Base-by-base conservation (phyloP, 2,797 vertebrate species). In the Eulemur albifrons region DNA sequence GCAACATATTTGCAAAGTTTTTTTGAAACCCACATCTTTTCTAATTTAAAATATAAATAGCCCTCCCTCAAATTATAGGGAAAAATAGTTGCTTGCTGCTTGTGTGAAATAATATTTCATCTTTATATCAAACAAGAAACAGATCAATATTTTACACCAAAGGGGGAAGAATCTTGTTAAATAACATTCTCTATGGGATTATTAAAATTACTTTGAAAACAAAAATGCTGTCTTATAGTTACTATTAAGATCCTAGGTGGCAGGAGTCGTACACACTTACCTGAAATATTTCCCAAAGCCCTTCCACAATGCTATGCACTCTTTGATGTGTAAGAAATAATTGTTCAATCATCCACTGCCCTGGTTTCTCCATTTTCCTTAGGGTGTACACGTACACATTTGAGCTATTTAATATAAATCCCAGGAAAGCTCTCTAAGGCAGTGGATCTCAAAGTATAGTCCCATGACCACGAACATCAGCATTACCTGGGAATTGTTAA, bases 121-220 rank as follows among this genome's bases (percentile, higher is more conserved):
- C 82, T 69, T 79, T 87, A 88, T 40, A 67, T 15, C 72, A 17
- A 93, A 85, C 5, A 76, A 94, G 43, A 95, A 95, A 76, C 13
- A 21, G 25, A 48, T 76, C 76, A 12, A 5, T 65, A 59, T 77
- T 95, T 90, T 90, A 85, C 32, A 85, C 17, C 45, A 57, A 93
- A 65, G 15, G 4, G 4, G 35, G 40, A 67, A 54, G 4, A 63
- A n/a, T 65, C 93, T 70, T 54, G 20, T 82, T 90, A 81, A 81
- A 79, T 88, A 88, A 85, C 17, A 43, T 69, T 72, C 40, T 85
- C 65, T 79, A 11, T 40, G 9, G 54, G 21, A 88, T 90, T 67
- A 72, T 54, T 79, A 69, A 84, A 80, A 61, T 48, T 87, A 87
- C 67, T 69, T 80, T 30, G 48, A 84, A 94, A 89, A 82, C 59